Evolutionary conservation across 2,888 invertebrate species (phyloP).

Genomic region (Nomada fabriciana): DNA sequence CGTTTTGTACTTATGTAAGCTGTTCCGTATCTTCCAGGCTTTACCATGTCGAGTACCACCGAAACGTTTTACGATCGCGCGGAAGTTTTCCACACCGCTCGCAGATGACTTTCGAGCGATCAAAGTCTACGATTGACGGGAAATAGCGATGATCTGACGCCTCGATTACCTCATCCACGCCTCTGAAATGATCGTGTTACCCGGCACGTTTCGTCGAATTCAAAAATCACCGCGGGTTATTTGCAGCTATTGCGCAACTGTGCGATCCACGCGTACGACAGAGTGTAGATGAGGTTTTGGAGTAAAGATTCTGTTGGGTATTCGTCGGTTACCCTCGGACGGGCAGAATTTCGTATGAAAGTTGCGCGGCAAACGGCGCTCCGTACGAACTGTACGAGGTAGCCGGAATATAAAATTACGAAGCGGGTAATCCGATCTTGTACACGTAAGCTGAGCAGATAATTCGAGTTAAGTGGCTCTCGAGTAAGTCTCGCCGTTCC

Average conservation of each 20-base stretch:
- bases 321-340: background rate
- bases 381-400: constrained; percentile 46
- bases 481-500: constrained; percentile 34
- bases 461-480: constrained; percentile 74
- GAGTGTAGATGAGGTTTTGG: too few species aligned
- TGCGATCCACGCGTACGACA: too few species aligned
- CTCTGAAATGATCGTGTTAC: background rate
- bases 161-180: constrained; percentile 23
- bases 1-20: background rate
- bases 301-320: background rate
- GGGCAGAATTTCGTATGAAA: constrained; percentile 39
- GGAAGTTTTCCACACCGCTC: background rate
- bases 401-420: constrained; percentile 75
- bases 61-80: background rate
- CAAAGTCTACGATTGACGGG: background rate
- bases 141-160: constrained; percentile 23
- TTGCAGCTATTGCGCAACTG: background rate
- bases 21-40: background rate
- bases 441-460: constrained; percentile 75
- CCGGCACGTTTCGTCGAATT: background rate
- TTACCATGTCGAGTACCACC: background rate
- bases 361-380: constrained; percentile 18
- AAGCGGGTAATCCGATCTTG: constrained; percentile 71
- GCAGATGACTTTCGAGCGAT: background rate
- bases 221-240: background rate